Evolutionary conservation across 2,113 vertebrate species (phyloP).

Genomic region (Vicugna pacos): DNA sequence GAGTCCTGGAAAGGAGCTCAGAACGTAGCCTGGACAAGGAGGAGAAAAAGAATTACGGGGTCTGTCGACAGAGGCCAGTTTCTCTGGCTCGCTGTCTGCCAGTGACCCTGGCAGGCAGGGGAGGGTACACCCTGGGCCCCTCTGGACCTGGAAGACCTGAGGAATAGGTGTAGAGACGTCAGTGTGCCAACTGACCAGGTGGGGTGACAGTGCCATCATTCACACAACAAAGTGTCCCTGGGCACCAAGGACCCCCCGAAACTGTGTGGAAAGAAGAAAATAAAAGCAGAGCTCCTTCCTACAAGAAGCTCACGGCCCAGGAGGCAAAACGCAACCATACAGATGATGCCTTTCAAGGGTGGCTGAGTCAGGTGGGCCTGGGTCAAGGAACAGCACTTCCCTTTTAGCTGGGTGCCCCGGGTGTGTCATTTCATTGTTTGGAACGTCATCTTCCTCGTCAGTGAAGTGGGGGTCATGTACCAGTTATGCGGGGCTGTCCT

Average conservation of each 20-base stretch:
- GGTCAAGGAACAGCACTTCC: neutral
- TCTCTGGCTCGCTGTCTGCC: neutral
- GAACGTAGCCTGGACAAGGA: neutral
- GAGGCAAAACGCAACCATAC: fast-evolving
- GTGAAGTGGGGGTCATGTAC: neutral
- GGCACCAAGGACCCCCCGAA: neutral
- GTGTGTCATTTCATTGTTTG: neutral
- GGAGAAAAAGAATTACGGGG: fast-evolving
- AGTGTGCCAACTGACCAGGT: neutral
- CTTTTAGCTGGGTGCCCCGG: neutral
- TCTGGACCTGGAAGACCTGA: neutral
- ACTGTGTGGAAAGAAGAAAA: neutral
- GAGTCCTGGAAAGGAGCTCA: conserved; percentile 63
- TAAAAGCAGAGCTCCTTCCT: neutral
- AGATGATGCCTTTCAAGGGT: neutral
- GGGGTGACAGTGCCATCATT: neutral
- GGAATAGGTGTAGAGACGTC: neutral
- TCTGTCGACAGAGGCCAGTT: neutral
- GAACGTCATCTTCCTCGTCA: neutral
- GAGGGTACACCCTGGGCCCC: neutral
- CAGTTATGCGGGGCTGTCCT: neutral
- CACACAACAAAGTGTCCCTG: neutral
- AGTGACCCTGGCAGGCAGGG: neutral
- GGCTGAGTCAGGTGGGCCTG: neutral
- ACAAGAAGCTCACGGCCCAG: neutral